Percentiles rank a stretch among this genome's conserved stretches.
phyloP scores from a whole-genome alignment of 2,113 vertebrate species.

The Halcyon senegalensis region DNA sequence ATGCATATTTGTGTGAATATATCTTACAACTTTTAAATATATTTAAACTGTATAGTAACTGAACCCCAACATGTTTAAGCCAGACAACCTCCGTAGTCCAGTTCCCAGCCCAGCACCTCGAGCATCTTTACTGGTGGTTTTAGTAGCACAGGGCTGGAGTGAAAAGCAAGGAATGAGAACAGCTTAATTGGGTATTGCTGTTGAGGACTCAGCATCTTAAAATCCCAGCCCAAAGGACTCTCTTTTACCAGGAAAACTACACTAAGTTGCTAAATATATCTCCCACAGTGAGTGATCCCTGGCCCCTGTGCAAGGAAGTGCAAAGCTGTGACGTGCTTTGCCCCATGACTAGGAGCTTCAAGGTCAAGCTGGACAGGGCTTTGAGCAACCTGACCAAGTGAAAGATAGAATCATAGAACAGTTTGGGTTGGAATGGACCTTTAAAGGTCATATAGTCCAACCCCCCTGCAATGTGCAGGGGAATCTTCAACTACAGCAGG shows the following conservation, averaged over 20 bases:
- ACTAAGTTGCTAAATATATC: not conserved
- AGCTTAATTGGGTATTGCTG: not conserved
- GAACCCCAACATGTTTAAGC: not conserved
- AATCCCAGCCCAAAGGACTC: not conserved
- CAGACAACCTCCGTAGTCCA: not conserved
- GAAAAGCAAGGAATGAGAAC: not conserved
- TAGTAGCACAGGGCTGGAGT: not conserved
- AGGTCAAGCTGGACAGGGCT: not conserved
- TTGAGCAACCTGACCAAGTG: not conserved
- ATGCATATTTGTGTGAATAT: not conserved
- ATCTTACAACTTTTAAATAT: not conserved
- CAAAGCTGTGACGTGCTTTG: not conserved
- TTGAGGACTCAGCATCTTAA: not conserved
- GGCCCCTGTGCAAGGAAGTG: not conserved
- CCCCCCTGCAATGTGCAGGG: not conserved
- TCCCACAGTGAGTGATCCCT: rapidly evolving
- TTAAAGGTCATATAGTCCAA: not conserved
- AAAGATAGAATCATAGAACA: not conserved
- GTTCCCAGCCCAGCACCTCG: not conserved
- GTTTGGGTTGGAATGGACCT: not conserved
- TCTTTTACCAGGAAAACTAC: not conserved
- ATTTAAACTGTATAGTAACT: not conserved
- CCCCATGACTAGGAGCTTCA: not conserved
- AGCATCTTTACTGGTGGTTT: not conserved
- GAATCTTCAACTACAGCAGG: not conserved